These are phyloP conservation scores for Amorpha juglandis DNA, from an alignment of 2,888 invertebrate genomes.

Conservation along the genomic window DNA sequence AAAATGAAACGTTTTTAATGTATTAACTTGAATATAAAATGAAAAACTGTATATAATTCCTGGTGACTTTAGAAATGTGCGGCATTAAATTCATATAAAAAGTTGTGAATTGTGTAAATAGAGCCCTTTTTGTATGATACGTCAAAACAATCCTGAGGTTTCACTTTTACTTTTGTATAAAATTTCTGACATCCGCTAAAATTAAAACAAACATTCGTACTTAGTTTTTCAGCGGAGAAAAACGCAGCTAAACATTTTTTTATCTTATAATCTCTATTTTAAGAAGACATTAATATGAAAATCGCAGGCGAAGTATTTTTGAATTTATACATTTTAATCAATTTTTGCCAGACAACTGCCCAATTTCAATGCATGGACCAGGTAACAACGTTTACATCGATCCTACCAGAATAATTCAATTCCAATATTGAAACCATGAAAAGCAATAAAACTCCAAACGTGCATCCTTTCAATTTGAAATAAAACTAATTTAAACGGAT, in stretches of 20 bases:
- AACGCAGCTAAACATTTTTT: background rate
- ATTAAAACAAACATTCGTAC: background rate
- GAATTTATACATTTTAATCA: too few species aligned
- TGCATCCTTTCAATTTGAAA: conserved; percentile 6
- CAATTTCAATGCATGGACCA: background rate
- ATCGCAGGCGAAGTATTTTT: too few species aligned
- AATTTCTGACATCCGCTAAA: background rate
- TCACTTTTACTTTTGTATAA: background rate
- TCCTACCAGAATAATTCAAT: conserved; percentile 9
- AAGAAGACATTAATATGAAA: too few species aligned
- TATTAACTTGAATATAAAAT: background rate
- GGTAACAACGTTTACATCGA: background rate
- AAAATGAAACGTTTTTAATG: background rate
- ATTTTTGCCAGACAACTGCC: background rate
- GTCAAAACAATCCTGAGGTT: background rate
- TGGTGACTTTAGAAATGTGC: background rate
- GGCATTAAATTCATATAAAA: background rate
- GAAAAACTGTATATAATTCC: background rate
- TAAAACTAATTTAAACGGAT: too few species aligned
- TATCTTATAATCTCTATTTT: too few species aligned
- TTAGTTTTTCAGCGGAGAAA: background rate
- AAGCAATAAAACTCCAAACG: conserved; percentile 12
- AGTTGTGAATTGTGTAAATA: background rate
- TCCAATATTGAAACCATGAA: conserved; percentile 6
- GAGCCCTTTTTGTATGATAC: background rate